Percentiles rank a stretch among this genome's conserved stretches.
These are phyloP conservation scores for Trichopria drosophilae DNA, from an alignment of 2,888 invertebrate species.

Conservation along the genomic window DNA sequence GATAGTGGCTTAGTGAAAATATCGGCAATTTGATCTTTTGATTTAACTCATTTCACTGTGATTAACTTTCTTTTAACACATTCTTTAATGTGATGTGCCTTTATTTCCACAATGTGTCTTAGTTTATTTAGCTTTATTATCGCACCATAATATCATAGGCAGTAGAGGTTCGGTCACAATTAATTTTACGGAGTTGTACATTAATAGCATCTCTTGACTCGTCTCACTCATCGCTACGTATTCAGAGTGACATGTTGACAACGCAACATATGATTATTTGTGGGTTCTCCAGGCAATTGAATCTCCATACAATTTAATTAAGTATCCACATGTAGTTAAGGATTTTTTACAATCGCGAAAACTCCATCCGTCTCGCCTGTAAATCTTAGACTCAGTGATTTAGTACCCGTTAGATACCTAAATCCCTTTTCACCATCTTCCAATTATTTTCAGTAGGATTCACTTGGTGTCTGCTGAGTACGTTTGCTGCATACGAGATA, in stretches of 20 bases:
- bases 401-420: constrained; percentile 9
- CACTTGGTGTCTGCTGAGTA: constrained; percentile 27
- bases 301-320: constrained; percentile 3
- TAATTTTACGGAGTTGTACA: constrained; percentile 2
- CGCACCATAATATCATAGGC: constrained; percentile 15
- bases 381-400: neutral
- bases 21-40: constrained; percentile 15
- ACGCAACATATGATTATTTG: neutral
- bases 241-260: constrained; percentile 1
- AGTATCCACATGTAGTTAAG: too few relatives aligned
- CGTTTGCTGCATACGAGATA: constrained; percentile 19
- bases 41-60: constrained; percentile 6
- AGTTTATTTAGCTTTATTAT: constrained; percentile 7
- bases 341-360: constrained; percentile 1
- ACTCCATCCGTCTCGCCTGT: constrained; percentile 1
- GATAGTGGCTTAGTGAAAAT: constrained; percentile 15
- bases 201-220: too few relatives aligned
- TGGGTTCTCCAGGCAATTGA: neutral
- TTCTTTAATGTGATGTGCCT: constrained; percentile 6
- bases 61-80: too few relatives aligned
- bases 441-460: constrained; percentile 24
- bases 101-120: constrained; percentile 1
- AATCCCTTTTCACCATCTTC: constrained; percentile 26
- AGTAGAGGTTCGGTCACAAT: neutral
- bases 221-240: constrained; percentile 9